Evolutionary conservation across 2,113 vertebrate species (phyloP).

Genomic region (Galbula dea): DNA sequence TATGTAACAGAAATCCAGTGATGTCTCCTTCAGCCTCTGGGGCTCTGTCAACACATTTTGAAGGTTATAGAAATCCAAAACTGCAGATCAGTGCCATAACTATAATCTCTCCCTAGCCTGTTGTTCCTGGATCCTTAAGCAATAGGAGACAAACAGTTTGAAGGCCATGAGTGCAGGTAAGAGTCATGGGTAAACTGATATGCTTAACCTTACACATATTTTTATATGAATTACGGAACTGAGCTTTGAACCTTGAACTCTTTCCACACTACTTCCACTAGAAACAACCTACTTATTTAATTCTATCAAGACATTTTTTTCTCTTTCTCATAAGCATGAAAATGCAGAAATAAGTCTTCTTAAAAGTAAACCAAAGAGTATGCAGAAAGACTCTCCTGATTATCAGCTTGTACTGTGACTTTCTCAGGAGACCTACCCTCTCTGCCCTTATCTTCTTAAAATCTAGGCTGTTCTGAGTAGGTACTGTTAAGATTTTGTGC

Average conservation of each 20-base stretch:
- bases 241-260: not conserved
- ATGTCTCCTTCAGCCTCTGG: not conserved
- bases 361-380: not conserved
- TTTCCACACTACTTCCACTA: not conserved
- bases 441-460: not conserved
- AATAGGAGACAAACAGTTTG: not conserved
- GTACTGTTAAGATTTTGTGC: not conserved
- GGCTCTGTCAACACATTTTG: not conserved
- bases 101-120: not conserved
- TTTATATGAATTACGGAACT: fast-evolving
- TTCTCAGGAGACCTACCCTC: not conserved
- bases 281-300: not conserved
- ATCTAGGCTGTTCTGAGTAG: not conserved
- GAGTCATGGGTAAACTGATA: not conserved
- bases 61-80: not conserved
- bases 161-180: fast-evolving
- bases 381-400: not conserved
- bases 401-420: not conserved
- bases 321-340: not conserved
- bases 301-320: not conserved
- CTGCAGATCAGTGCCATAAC: not conserved
- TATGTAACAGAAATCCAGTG: not conserved
- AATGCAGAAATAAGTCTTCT: not conserved
- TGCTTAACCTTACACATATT: fast-evolving
- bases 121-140: not conserved